Base-by-base conservation (phyloP, 2,888 invertebrate genomes). In the Drosophila fungiperda region DNA sequence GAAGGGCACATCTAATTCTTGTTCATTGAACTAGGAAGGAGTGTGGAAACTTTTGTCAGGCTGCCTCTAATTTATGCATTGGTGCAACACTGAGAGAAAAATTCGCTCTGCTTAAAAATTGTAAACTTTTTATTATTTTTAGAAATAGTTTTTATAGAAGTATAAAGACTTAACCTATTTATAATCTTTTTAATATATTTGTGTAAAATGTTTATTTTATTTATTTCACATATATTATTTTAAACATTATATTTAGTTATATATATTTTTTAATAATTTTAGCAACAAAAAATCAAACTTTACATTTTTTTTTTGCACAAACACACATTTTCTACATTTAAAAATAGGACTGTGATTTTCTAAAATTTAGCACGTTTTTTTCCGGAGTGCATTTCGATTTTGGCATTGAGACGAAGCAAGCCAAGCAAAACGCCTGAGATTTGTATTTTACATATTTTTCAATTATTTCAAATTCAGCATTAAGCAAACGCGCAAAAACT, bases 41-140 rank as follows among this genome's bases (percentile, higher is more conserved):
- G 48, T 32, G 48, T 53, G 20, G 4, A 35, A 62, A 42, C 52
- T 67, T 67, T 71, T 63, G 26, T 3, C 23, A 33, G 36, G 29
- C 73, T 73, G 73, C 15, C 26, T 17, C 17, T 50, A 66, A 78
- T 76, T 68, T 78, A 78, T 78, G 77, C 73, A 63, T 79, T 45
- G 70, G 68, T 75, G 63, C 42, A 40, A 40, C 45, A 45, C 45
- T 45, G 7, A 17, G 8, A 23, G 23, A 23, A 42, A 45, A 23
- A 45, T 4, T 20, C 12, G 20, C 12, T 12, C 12, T 20, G 20
- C 12, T 20, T 38, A 7, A 38, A 38, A 17, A 17, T 38, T 17
- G 0, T 17, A 38, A 17, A 17, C 17, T 15, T 36, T 36, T 36
- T 15, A 12, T 6, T 3, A 6, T 36, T 0, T 0, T 36, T 36